Conservation (phyloP, 2,113 vertebrate genomes). For the Macquaria australasica region DNA sequence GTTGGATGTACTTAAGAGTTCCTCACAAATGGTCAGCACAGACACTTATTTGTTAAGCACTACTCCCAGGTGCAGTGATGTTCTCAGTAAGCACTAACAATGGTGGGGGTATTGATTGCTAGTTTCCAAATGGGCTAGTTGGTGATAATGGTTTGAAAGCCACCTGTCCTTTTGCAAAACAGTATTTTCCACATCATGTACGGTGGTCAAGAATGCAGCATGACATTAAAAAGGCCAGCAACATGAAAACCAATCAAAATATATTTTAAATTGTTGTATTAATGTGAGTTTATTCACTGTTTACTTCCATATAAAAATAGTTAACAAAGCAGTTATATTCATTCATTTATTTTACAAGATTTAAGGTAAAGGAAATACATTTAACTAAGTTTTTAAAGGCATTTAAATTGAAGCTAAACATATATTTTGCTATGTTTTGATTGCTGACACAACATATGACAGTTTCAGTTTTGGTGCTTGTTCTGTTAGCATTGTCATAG, state of each 20-base stretch:
- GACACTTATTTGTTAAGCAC: neutral
- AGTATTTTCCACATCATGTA: neutral
- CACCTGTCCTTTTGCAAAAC: neutral
- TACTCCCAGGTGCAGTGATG: neutral
- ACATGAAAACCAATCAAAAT: neutral
- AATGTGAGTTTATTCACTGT: constrained; percentile 11
- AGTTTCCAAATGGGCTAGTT: neutral
- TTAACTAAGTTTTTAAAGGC: neutral
- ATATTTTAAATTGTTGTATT: neutral
- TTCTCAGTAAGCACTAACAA: neutral
- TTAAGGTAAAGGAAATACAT: neutral
- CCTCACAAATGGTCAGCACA: neutral
- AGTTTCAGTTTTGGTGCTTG: neutral
- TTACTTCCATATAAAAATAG: constrained; percentile 43
- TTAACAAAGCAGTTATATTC: constrained; percentile 1
- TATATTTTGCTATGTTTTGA: neutral
- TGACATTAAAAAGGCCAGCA: neutral
- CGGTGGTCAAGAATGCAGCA: neutral
- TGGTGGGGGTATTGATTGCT: neutral
- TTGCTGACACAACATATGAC: neutral
- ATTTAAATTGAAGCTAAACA: neutral
- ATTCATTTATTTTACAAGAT: constrained; percentile 8
- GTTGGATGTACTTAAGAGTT: neutral
- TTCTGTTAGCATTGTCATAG: neutral
- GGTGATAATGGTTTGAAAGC: neutral